Base-by-base conservation (phyloP, 2,888 invertebrate genomes). In the Folsomia candida region DNA sequence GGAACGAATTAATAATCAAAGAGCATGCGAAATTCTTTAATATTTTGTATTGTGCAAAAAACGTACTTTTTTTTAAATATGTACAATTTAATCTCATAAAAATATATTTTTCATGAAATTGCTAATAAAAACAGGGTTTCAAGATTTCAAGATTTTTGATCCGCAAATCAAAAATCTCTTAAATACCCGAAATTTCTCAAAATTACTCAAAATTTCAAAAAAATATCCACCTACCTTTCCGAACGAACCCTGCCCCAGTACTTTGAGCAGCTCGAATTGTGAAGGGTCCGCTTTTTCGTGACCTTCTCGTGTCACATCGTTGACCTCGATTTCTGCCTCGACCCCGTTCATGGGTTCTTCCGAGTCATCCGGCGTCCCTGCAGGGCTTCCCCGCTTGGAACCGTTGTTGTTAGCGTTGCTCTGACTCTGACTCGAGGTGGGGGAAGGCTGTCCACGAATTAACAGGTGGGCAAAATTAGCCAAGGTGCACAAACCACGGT, bases 251-350 rank as follows among this genome's bases (percentile, higher is more conserved):
- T 95, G 94, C 47, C 97, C 96, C 9, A 97, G 88, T 18, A 99
- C 97, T 85, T 97, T 97, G 81, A 99, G 89, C 76, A 99, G 87
- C 84, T 98, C 97, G 85, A 99, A 99, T 82, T 99, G 95, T 68
- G 92, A 91, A 1, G 97, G 95, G 82, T 97, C 95, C 3, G 96
- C 97, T 83, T 93, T 94, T 62, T 97, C 95, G 82, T 93, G 93
- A 2, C 97, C 97, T 83, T 95, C 93, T 82, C 93, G 90, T 61
- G 93, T 90, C 66, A 98, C 89, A 85, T 94, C 96, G 77, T 90
- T 91, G 70, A 98, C 86, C 85, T 97, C 97, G 80, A 97, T 92
- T 84, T 94, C 95, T 78, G 90, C 81, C 67, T 83, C 81, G 2
- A 79, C 77, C 9, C 79, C 80, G 76, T 81, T 81, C 72, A 79